These are phyloP conservation scores for Stenodema calcarata DNA, from an alignment of 2,888 invertebrate species.

Conservation along the genomic window DNA sequence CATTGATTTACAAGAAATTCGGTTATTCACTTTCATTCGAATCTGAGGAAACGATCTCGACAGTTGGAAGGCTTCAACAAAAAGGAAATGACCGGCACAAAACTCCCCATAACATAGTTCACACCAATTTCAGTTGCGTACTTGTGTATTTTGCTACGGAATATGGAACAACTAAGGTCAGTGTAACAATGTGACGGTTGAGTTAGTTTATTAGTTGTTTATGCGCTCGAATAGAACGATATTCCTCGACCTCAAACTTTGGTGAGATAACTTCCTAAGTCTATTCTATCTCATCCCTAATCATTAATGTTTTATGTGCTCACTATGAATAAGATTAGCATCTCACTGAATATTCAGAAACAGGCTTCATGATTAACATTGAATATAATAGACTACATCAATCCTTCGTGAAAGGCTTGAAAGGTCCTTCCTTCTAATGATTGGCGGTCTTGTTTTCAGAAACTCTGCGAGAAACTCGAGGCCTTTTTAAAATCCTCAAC, in stretches of 20 bases:
- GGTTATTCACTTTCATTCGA: background rate
- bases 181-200: background rate
- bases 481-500: background rate
- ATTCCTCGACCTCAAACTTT: too few species aligned
- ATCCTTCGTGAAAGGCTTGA: too few species aligned
- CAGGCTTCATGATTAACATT: background rate
- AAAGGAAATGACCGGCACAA: background rate
- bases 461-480: background rate
- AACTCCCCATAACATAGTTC: background rate
- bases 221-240: too few species aligned
- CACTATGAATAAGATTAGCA: too few species aligned
- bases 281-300: too few species aligned
- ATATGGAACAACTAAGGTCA: conserved; percentile 47
- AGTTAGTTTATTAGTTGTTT: too few species aligned
- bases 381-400: background rate
- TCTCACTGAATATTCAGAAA: background rate
- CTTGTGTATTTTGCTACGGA: conserved; percentile 31
- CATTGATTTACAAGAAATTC: conserved; percentile 16
- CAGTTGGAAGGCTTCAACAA: background rate
- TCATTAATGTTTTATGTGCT: too few species aligned
- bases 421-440: too few species aligned
- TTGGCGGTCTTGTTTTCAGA: background rate
- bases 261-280: too few species aligned
- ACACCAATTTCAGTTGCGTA: background rate
- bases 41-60: background rate